A percentile compares a stretch with the other conserved stretches of the same genome.
Conservation (phyloP, 1,140 invertebrate genomes). For the Zaprionus vittiger region DNA sequence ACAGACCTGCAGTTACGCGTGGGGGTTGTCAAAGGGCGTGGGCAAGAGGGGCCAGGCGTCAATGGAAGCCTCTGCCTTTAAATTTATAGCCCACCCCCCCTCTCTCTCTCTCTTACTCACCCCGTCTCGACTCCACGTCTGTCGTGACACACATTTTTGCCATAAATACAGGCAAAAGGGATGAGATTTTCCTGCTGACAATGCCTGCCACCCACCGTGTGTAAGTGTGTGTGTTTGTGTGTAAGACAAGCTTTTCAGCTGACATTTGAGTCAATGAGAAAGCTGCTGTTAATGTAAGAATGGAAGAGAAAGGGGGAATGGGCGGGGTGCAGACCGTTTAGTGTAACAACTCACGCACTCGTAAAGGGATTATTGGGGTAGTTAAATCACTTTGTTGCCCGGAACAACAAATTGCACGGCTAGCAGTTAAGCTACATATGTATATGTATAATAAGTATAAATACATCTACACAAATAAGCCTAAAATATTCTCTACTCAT, state of each 20-base stretch:
- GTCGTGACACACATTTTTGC: slow-evolving; percentile 39
- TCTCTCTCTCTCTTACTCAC: background rate
- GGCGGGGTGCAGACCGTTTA: slow-evolving; percentile 3
- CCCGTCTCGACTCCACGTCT: background rate
- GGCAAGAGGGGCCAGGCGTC: background rate
- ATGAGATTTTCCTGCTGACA: background rate
- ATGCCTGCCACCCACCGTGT: no score
- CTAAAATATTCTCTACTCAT: background rate
- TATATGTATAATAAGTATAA: background rate
- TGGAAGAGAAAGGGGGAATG: background rate
- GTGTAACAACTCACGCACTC: slow-evolving; percentile 40
- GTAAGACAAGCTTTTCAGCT: slow-evolving; percentile 16
- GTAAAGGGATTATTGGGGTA: slow-evolving; percentile 15
- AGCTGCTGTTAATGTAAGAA: slow-evolving; percentile 5
- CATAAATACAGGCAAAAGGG: background rate
- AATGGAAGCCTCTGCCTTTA: slow-evolving; percentile 26
- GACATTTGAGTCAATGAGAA: slow-evolving; percentile 12
- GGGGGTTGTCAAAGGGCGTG: background rate
- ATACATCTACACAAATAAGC: background rate
- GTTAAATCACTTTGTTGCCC: slow-evolving; percentile 1
- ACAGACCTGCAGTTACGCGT: background rate
- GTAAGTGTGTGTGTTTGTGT: background rate
- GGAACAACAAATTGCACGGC: background rate
- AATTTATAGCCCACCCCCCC: background rate
- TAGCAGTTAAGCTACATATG: background rate